Conservation (phyloP, 2,888 invertebrate genomes). For the Melipona bicolor region DNA sequence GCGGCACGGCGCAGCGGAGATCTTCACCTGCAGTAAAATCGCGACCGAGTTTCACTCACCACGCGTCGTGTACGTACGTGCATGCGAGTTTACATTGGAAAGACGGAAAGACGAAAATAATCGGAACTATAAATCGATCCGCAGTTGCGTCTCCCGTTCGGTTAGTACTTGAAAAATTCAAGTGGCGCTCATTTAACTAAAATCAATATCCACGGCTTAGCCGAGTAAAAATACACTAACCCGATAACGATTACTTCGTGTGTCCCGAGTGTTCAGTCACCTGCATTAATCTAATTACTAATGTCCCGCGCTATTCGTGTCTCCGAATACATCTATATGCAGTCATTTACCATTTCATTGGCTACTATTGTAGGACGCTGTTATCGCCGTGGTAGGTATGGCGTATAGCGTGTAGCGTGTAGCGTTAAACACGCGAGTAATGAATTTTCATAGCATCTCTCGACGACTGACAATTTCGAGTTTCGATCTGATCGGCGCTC, state of each 20-base stretch:
- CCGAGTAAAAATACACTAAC: constrained; percentile 46
- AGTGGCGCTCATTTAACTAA: constrained; percentile 35
- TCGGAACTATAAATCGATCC: constrained; percentile 16
- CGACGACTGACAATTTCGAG: background rate
- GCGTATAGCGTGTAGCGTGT: background rate
- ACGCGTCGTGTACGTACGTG: background rate
- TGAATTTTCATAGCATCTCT: constrained; percentile 26
- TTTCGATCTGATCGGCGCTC: background rate
- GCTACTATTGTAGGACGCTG: background rate
- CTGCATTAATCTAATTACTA: constrained; percentile 51
- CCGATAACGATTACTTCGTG: constrained; percentile 50
- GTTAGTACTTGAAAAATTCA: constrained; percentile 31
- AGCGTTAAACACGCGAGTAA: constrained; percentile 16
- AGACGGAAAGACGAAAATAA: constrained; percentile 11
- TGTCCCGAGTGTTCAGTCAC: constrained; percentile 31
- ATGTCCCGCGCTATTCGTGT: constrained; percentile 30
- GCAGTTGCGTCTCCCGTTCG: background rate
- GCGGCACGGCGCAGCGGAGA: too few species aligned
- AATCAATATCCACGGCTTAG: constrained; percentile 43
- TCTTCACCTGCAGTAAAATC: constrained; percentile 13
- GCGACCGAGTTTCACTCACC: background rate
- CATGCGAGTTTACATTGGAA: background rate
- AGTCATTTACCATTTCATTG: constrained; percentile 24
- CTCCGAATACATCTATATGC: constrained; percentile 5
- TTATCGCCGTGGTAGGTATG: background rate